Evolutionary conservation across 2,113 vertebrate species (phyloP).

Genomic region (Lampris megalopsis): DNA sequence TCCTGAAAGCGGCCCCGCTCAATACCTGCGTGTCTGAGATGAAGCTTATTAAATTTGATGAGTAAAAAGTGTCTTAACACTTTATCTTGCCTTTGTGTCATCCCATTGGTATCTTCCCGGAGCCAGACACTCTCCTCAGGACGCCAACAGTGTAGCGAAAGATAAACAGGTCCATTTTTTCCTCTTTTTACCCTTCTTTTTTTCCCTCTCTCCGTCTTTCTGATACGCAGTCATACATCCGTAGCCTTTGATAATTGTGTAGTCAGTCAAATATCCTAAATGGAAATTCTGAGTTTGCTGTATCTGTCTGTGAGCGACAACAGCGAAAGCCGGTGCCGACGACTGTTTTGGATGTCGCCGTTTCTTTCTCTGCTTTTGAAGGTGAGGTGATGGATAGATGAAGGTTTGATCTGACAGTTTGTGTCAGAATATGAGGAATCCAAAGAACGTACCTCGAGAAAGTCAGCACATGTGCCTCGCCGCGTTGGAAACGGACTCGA

Average conservation of each 20-base stretch:
- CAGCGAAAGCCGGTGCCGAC: conserved; percentile 40
- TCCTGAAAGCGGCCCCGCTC: conserved; percentile 45
- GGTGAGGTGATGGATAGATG: conserved; percentile 64
- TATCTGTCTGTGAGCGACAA: conserved; percentile 54
- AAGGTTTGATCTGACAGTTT: conserved; percentile 70
- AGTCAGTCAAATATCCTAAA: conserved; percentile 73
- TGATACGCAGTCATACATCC: conserved; percentile 58
- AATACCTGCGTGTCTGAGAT: conserved; percentile 77
- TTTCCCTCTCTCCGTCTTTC: conserved; percentile 31
- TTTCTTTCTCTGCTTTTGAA: conserved; percentile 60
- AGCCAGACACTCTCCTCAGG: conserved; percentile 69
- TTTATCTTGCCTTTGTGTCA: conserved; percentile 77
- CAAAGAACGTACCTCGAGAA: conserved; percentile 59
- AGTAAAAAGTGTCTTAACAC: conserved; percentile 77
- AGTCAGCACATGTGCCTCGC: conserved; percentile 59
- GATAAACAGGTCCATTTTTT: conserved; percentile 77
- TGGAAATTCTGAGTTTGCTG: conserved; percentile 48
- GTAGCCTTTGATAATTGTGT: conserved; percentile 71
- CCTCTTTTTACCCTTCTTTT: conserved; percentile 41
- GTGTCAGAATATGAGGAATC: conserved; percentile 61
- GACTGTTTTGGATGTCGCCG: conserved; percentile 57
- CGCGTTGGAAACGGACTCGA: conserved; percentile 28
- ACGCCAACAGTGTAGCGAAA: conserved; percentile 49
- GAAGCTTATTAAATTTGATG: conserved; percentile 84
- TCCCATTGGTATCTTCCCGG: conserved; percentile 63